phyloP scores from a whole-genome alignment of 1,140 invertebrate genomes.

The Augochlora pura region DNA sequence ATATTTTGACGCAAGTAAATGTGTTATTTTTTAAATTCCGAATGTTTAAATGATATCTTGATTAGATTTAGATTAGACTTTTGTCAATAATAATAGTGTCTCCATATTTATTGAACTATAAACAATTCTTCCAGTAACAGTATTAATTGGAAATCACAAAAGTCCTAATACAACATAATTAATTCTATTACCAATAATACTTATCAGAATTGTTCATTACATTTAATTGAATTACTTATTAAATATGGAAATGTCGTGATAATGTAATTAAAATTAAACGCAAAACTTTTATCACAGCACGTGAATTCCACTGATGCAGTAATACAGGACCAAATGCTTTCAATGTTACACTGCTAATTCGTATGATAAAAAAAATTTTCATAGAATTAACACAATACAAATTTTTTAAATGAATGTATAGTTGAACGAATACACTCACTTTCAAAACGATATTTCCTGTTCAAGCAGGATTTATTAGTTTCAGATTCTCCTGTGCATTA shows the following conservation, averaged over 20 bases:
- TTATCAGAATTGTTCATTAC: too few species aligned
- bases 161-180: slow-evolving; percentile 1
- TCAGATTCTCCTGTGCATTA: slow-evolving; percentile 1
- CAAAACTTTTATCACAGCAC: slow-evolving; percentile 16
- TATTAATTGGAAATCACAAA: slow-evolving; percentile 26
- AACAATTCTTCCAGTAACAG: not conserved
- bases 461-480: not conserved
- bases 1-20: not conserved
- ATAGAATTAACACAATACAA: not conserved
- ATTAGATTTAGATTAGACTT: not conserved
- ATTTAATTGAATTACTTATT: slow-evolving; percentile 1
- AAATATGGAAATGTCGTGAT: not conserved
- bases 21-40: not conserved
- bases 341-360: not conserved
- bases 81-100: not conserved
- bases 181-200: not conserved
- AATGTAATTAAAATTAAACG: not conserved
- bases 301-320: slow-evolving; percentile 7
- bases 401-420: not conserved
- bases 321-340: not conserved
- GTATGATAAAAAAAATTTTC: not conserved
- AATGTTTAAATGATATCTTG: slow-evolving; percentile 11
- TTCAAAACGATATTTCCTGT: too few species aligned
- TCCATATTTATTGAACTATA: not conserved
- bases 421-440: too few species aligned